Evolutionary conservation across 2,888 invertebrate species (phyloP).

Genomic region (Archips xylosteana): DNA sequence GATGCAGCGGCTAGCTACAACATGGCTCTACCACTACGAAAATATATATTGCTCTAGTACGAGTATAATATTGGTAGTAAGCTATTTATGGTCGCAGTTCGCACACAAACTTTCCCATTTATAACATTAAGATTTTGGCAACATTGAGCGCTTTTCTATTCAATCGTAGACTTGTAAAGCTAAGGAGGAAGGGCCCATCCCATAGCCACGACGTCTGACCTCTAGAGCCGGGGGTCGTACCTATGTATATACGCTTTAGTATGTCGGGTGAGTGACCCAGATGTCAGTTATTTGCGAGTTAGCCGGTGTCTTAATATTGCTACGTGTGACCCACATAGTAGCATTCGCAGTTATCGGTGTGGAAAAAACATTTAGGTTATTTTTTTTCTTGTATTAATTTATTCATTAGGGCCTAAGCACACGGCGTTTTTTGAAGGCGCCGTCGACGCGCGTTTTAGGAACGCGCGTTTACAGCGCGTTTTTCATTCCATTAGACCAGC

Average conservation of each 20-base stretch:
- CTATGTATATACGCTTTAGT: constrained; percentile 11
- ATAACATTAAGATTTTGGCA: background rate
- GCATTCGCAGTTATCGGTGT: constrained; percentile 14
- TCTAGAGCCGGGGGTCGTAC: constrained; percentile 24
- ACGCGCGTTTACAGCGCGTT: too few relatives aligned
- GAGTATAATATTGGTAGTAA: too few relatives aligned
- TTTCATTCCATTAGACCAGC: too few relatives aligned
- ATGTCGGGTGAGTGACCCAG: constrained; percentile 26
- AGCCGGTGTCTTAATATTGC: constrained; percentile 33
- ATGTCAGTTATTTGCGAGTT: constrained; percentile 37
- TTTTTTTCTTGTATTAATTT: background rate
- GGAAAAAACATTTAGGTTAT: constrained; percentile 1
- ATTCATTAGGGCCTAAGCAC: too few relatives aligned
- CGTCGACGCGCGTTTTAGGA: too few relatives aligned
- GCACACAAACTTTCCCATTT: too few relatives aligned
- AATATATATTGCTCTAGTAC: too few relatives aligned
- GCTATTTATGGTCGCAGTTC: too few relatives aligned
- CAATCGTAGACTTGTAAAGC: background rate
- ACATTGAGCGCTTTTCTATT: background rate
- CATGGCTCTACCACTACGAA: too few relatives aligned
- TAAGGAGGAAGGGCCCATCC: background rate
- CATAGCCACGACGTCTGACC: constrained; percentile 12
- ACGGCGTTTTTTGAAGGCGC: too few relatives aligned
- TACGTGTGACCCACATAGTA: constrained; percentile 29
- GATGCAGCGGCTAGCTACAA: too few relatives aligned